Evolutionary conservation across 1,140 invertebrate species (phyloP).

Genomic region (Drosophila auraria): DNA sequence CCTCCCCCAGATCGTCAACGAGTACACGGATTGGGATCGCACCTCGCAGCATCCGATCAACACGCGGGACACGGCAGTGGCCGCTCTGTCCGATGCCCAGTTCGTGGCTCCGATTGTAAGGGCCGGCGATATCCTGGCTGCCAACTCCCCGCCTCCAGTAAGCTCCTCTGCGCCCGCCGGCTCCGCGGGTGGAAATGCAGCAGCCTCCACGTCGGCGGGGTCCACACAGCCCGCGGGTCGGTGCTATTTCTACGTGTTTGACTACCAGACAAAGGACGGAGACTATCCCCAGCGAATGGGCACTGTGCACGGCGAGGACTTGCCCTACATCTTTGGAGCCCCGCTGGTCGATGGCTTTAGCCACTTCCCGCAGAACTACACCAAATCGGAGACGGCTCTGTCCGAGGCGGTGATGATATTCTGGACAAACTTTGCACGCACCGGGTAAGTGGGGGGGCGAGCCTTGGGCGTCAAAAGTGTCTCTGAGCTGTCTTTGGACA

Average conservation of each 20-base stretch:
- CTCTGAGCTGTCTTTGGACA: conserved; percentile 44
- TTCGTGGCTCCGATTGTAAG: conserved; percentile 94
- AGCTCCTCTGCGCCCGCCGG: conserved; percentile 64
- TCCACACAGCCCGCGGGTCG: conserved; percentile 87
- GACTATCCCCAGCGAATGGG: conserved; percentile 95
- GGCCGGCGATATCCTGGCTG: conserved; percentile 91
- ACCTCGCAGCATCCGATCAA: conserved; percentile 96
- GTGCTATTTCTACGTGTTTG: conserved; percentile 96
- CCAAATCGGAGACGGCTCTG: conserved; percentile 93
- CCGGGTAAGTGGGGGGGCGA: conserved; percentile 91
- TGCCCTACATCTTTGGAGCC: conserved; percentile 95
- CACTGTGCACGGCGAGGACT: conserved; percentile 96
- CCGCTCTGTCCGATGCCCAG: conserved; percentile 96
- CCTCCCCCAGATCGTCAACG: conserved; percentile 91
- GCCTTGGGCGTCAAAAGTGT: conserved; percentile 22
- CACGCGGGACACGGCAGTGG: conserved; percentile 95
- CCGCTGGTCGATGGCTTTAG: conserved; percentile 92
- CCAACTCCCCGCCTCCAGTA: conserved; percentile 85
- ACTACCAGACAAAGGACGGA: conserved; percentile 96
- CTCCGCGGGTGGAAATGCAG: conserved; percentile 58
- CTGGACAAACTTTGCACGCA: conserved; percentile 98
- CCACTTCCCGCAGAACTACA: conserved; percentile 95
- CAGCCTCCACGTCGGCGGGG: conserved; percentile 61
- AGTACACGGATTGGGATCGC: conserved; percentile 98
- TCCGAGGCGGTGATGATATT: conserved; percentile 97